These are phyloP conservation scores for Prunella fulvescens DNA, from an alignment of 2,113 vertebrate species.

Conservation along the genomic window DNA sequence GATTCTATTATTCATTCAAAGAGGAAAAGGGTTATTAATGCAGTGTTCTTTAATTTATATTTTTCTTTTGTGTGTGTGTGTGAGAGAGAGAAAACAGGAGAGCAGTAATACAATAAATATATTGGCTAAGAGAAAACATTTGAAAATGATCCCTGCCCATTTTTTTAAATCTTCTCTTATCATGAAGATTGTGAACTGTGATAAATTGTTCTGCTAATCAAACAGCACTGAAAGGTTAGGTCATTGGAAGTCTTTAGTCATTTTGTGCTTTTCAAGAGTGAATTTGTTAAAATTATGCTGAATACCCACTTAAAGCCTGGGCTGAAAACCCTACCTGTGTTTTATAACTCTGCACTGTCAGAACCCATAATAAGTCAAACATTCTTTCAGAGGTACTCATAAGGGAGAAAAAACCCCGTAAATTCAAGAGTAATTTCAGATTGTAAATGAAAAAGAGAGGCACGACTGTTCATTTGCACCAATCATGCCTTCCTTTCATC, in stretches of 20 bases:
- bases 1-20: conserved; percentile 11
- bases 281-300: conserved; percentile 81
- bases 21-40: conserved; percentile 17
- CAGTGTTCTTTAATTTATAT: background rate
- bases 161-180: conserved; percentile 46
- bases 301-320: conserved; percentile 76
- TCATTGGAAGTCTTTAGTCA: conserved; percentile 76
- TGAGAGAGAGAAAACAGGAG: background rate
- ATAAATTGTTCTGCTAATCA: conserved; percentile 77
- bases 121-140: conserved; percentile 51
- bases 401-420: conserved; percentile 75
- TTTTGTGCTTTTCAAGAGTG: conserved; percentile 80
- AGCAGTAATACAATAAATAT: conserved; percentile 3
- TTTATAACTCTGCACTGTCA: conserved; percentile 86
- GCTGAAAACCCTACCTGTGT: conserved; percentile 82
- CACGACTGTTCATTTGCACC: conserved; percentile 98
- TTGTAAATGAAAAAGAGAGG: conserved; percentile 89
- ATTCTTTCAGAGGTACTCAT: conserved; percentile 84
- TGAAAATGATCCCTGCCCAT: conserved; percentile 19
- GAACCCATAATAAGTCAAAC: conserved; percentile 88
- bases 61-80: background rate
- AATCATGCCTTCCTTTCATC: conserved; percentile 92
- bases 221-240: conserved; percentile 75
- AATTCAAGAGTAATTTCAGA: conserved; percentile 90
- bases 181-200: conserved; percentile 47